Conservation (phyloP, 2,113 vertebrate genomes). For the Serilophus lunatus region DNA sequence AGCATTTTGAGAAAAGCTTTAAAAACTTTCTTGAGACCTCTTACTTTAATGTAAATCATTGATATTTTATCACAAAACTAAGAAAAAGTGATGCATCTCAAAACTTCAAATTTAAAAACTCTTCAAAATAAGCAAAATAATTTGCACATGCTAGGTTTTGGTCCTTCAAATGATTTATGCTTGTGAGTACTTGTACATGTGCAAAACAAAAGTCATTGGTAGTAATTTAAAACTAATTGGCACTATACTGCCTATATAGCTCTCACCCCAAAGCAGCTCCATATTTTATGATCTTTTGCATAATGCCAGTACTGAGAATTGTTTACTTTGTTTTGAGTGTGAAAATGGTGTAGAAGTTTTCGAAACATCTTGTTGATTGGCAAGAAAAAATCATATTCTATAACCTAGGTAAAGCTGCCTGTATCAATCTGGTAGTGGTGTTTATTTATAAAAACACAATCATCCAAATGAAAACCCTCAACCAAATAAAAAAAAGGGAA, state of each 20-base stretch:
- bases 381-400: neutral
- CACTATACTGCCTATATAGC: neutral
- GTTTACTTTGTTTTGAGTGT: neutral
- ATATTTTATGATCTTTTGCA: neutral
- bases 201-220: neutral
- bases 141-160: neutral
- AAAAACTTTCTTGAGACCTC: neutral
- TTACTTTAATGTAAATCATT: neutral
- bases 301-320: neutral
- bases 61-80: neutral
- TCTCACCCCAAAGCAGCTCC: neutral
- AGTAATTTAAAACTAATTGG: neutral
- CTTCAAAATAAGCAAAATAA: neutral
- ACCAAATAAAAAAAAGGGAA: neutral
- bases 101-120: neutral
- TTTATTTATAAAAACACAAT: neutral
- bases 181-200: neutral
- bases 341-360: neutral
- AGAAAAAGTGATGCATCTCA: neutral
- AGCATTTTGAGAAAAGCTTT: neutral
- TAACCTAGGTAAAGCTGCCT: neutral
- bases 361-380: neutral
- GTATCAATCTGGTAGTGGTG: neutral
- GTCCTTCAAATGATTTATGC: neutral
- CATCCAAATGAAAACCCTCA: neutral